Evolutionary conservation across 2,797 vertebrate species (phyloP).

Genomic region (Onychomys arenicola): DNA sequence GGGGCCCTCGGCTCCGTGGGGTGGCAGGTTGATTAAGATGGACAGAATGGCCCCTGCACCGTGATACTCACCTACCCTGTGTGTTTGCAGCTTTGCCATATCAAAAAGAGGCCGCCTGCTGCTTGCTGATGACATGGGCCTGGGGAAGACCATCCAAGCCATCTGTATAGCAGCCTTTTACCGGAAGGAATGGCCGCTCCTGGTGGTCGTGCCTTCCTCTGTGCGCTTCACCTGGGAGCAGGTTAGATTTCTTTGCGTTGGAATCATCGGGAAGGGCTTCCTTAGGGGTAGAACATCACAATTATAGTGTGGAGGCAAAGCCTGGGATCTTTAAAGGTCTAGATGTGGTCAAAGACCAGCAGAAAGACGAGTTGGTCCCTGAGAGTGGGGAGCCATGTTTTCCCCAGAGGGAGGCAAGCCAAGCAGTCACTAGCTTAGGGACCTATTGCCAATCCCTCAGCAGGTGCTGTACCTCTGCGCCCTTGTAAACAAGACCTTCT

Average conservation of each 20-base stretch:
- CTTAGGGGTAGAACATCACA: not conserved
- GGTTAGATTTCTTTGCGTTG: slow-evolving; percentile 85
- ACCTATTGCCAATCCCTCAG: not conserved
- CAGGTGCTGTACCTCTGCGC: not conserved
- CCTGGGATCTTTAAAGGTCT: not conserved
- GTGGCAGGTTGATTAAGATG: fast-evolving
- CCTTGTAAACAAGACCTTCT: not conserved
- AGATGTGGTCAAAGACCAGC: not conserved
- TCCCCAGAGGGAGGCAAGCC: not conserved
- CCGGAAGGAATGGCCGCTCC: slow-evolving; percentile 95
- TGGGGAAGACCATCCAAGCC: slow-evolving; percentile 98
- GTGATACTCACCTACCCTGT: not conserved
- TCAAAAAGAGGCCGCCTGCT: slow-evolving; percentile 95
- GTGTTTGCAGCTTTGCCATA: slow-evolving; percentile 92
- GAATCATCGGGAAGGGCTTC: not conserved
- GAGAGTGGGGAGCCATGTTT: not conserved
- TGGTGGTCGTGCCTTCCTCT: slow-evolving; percentile 96
- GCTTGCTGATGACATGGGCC: slow-evolving; percentile 98
- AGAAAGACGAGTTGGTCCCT: not conserved
- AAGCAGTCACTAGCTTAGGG: not conserved
- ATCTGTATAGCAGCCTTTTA: slow-evolving; percentile 98
- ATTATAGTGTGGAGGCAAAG: not conserved
- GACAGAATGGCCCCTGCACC: fast-evolving
- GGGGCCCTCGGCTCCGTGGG: fast-evolving
- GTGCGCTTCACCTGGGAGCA: slow-evolving; percentile 98